Conservation (phyloP, 1,140 invertebrate species). For the Agraylea sexmaculata region DNA sequence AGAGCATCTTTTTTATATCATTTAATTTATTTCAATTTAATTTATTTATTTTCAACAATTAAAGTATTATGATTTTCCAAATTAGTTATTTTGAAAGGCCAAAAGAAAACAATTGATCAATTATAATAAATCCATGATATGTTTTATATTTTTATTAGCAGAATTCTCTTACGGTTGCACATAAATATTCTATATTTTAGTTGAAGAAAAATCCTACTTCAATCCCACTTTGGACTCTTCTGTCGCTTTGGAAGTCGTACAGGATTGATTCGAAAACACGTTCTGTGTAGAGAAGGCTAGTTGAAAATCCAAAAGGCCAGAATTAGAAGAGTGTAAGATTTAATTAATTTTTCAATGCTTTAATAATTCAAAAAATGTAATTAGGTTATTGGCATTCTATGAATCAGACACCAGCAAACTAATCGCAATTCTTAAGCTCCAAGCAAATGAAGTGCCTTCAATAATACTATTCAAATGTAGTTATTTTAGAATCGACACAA, state of each 20-base stretch:
- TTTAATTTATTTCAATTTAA: constrained; percentile 5
- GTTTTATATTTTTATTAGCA: too few species aligned
- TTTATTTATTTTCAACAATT: constrained; percentile 47
- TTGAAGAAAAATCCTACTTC: constrained; percentile 84
- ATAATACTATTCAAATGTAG: constrained; percentile 93
- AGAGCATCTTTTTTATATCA: too few species aligned
- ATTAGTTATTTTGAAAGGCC: constrained; percentile 97
- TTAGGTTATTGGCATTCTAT: constrained; percentile 74
- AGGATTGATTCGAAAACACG: constrained; percentile 80
- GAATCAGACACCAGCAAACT: constrained; percentile 72
- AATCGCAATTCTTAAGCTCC: constrained; percentile 78
- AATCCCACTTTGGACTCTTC: constrained; percentile 83
- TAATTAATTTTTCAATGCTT: not conserved
- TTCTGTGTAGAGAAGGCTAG: constrained; percentile 93
- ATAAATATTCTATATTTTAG: constrained; percentile 41
- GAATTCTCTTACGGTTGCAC: too few species aligned
- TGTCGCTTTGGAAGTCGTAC: constrained; percentile 82
- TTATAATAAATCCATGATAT: too few species aligned
- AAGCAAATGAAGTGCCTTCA: constrained; percentile 89
- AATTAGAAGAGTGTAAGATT: constrained; percentile 58
- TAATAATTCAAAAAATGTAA: constrained; percentile 1
- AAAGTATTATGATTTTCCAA: constrained; percentile 89
- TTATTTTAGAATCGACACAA: constrained; percentile 94
- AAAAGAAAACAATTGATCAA: constrained; percentile 67
- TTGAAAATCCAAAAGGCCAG: constrained; percentile 79